Conservation (phyloP, 1,140 invertebrate species). For the Drosophila teissieri region DNA sequence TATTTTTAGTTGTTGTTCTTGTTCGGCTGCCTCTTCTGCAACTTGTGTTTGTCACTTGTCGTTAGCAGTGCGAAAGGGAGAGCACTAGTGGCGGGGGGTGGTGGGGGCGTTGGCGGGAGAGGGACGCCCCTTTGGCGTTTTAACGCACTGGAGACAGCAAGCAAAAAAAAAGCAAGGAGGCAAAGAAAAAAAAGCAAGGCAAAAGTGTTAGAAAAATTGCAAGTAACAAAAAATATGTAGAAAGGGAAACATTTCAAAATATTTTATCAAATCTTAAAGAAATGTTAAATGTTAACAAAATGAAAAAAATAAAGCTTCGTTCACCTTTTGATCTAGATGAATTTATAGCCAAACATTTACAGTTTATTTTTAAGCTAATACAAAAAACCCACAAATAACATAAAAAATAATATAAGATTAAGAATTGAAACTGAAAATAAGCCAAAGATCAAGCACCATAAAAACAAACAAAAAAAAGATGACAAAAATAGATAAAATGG, state of each 20-base stretch:
- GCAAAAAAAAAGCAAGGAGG: conserved; percentile 31
- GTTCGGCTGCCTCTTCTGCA: conserved; percentile 27
- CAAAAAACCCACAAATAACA: conserved; percentile 2
- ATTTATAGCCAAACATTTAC: too few relatives aligned
- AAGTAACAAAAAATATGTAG: neutral
- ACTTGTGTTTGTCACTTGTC: conserved; percentile 58
- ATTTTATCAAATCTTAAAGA: too few relatives aligned
- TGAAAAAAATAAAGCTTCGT: too few relatives aligned
- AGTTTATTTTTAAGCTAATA: neutral
- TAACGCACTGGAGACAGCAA: conserved; percentile 58
- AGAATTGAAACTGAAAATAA: conserved; percentile 71
- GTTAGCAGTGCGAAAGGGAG: conserved; percentile 54
- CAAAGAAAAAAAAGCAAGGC: neutral
- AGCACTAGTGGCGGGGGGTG: conserved; percentile 18
- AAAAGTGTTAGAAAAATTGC: conserved; percentile 22
- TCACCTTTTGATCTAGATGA: too few relatives aligned
- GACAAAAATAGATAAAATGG: conserved; percentile 56
- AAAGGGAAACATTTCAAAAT: neutral
- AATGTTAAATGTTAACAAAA: too few relatives aligned
- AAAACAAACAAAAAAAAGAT: too few relatives aligned
- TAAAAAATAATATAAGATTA: neutral
- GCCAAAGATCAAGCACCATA: conserved; percentile 72
- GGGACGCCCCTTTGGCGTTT: conserved; percentile 76
- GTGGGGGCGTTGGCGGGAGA: conserved; percentile 1
- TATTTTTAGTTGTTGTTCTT: conserved; percentile 23